Evolutionary conservation across 2,888 invertebrate species (phyloP).

Genomic region (Caenorhabditis afra): DNA sequence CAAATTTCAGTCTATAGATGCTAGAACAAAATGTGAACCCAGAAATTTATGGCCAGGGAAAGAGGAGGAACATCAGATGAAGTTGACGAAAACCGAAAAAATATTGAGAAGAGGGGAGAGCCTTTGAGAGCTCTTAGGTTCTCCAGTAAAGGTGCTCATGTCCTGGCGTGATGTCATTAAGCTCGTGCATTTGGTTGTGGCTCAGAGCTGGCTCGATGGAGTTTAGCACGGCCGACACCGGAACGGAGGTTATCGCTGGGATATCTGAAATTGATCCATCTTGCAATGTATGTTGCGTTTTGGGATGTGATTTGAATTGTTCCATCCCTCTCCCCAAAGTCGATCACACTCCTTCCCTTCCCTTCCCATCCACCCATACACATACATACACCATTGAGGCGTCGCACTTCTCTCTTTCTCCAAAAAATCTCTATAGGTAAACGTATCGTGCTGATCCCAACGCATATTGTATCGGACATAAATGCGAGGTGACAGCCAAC

Average conservation of each 20-base stretch:
- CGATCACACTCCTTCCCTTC: conserved; percentile 16
- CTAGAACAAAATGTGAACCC: conserved; percentile 28
- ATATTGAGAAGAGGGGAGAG: conserved; percentile 33
- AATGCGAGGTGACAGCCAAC: conserved; percentile 62
- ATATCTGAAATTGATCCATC: conserved; percentile 64
- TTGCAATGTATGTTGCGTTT: no score
- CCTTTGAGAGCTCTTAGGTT: neutral
- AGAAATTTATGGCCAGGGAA: conserved; percentile 48
- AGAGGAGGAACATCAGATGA: conserved; percentile 16
- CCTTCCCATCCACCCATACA: no score
- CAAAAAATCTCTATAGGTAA: conserved; percentile 54
- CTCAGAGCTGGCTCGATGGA: conserved; percentile 62
- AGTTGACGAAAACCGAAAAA: conserved; percentile 15
- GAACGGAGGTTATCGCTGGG: conserved; percentile 59
- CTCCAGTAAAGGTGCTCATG: conserved; percentile 68
- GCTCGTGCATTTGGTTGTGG: conserved; percentile 59
- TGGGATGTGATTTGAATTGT: no score
- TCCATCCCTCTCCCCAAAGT: neutral
- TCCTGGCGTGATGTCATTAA: conserved; percentile 48
- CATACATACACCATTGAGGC: neutral
- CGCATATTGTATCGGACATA: conserved; percentile 59
- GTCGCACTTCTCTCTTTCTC: conserved; percentile 6
- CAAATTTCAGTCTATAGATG: conserved; percentile 20
- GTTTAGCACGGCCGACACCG: conserved; percentile 71
- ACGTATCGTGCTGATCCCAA: conserved; percentile 58